Conservation (phyloP, 2,888 invertebrate genomes). For the Pyrocoelia pectoralis region DNA sequence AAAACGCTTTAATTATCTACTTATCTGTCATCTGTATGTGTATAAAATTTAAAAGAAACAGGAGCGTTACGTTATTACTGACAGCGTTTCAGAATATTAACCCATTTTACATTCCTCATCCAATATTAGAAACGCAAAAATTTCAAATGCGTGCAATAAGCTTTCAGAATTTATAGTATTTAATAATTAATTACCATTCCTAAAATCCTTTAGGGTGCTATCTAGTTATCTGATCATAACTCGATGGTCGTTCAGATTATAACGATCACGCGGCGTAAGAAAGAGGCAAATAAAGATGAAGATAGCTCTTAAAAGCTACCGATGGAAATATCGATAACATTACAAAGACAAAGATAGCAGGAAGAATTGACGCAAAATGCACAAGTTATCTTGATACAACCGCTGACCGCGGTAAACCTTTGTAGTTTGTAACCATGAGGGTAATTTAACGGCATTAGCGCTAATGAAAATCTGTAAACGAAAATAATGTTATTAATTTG, state of each 20-base stretch:
- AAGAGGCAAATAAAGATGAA: conserved; percentile 23
- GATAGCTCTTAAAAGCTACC: conserved; percentile 17
- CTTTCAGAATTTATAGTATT: conserved; percentile 20
- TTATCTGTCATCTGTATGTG: conserved; percentile 6
- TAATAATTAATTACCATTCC: conserved; percentile 32
- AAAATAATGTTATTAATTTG: not conserved
- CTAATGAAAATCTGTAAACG: conserved; percentile 12
- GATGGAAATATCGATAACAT: conserved; percentile 20
- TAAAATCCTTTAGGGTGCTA: conserved; percentile 23
- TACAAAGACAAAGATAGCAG: conserved; percentile 23
- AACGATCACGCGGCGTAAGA: conserved; percentile 20
- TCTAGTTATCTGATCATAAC: conserved; percentile 26
- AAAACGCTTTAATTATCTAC: conserved; percentile 15
- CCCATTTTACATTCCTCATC: not conserved
- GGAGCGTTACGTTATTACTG: not conserved
- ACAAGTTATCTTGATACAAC: conserved; percentile 25
- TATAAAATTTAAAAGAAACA: not conserved
- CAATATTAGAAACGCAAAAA: conserved; percentile 17
- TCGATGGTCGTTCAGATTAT: conserved; percentile 26
- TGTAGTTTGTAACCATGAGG: conserved; percentile 16
- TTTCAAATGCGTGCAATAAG: conserved; percentile 11
- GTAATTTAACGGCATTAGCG: conserved; percentile 25
- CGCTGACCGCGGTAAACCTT: conserved; percentile 27
- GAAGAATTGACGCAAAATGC: conserved; percentile 25
- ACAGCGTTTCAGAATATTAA: not conserved